Base-by-base conservation (phyloP, 2,888 invertebrate species). In the Schizotus pectinicornis region DNA sequence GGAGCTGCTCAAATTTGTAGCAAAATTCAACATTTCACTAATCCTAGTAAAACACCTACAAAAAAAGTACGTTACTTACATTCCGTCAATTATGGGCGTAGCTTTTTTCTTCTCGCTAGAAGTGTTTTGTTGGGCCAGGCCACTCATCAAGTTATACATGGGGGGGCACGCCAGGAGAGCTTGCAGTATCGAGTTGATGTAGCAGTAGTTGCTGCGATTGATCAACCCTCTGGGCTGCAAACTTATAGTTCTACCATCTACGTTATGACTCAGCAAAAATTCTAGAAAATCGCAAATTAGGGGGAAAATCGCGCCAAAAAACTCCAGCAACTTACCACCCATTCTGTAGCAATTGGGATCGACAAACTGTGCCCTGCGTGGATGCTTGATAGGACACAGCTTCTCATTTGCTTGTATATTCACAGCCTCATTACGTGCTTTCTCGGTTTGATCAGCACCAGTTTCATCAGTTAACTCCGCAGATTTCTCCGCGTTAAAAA, bases 131-230 rank as follows among this genome's bases (percentile, higher is more conserved):
- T 86, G 84, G 0, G 92, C 89, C 71, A 96, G 81, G 34, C 90
- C 87, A 70, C 88, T 88, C 68, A 97, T 83, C 74, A 98, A 84
- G 81, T 97, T 95, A 79, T 94, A 96, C 81, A 98, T 92, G 0
- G 97, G 96, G 11, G 97, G 94, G 76, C 98, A 98, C 8, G 95
- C 95, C 31, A 97, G 84, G 67, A 98, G 81, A 0, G 97, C 96
- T 81, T 98, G 96, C 34, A 98, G 82, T 63, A 95, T 95, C 12
- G 97, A 92, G 80, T 98, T 98, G 61, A 97, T 94, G 76, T 97
- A 98, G 81, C 98, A 98, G 81, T 95, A 97, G 81, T 97, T 98
- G 63, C 94, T 94, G 64, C 91, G 89, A 80, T 98, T 98, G 50
- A 91, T 91, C 45, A 98, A 85, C 0, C 98, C 98, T 47, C 97